Evolutionary conservation across 1,140 invertebrate genomes (phyloP), one percentile per base, ranked within the genome.

Genomic region (Hydropsyche tenuis): DNA sequence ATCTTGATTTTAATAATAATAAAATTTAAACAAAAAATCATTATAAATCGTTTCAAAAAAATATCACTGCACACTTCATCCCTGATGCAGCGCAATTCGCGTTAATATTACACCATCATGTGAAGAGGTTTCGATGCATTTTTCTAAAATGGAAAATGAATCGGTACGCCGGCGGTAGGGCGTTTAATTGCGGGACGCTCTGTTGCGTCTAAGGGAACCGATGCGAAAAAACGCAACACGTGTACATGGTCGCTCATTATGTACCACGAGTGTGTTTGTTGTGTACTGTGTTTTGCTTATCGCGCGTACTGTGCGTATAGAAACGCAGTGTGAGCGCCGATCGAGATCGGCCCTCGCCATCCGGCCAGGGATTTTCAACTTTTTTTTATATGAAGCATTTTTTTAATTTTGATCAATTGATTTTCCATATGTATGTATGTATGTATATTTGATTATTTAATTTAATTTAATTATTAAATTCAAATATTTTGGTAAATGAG

Each of bases 161-260:
- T 45, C 43, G 43, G n/a, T n/a, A n/a, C 43, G 20, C 14, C 48
- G 48, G 20, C 30, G 30, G 30, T 37, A 37, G 30, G 30, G 30
- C 9, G 30, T 37, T 37, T 37, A 9, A 37, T 37, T 18, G 7
- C 37, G 16, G 1, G 20, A 43, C 37, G 37, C 66, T 53, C 23
- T 18, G 18, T 25, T 69, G 18, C 16, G 46, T 25, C n/a, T 14
- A 69, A 12, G 37, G 45, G 27, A 69, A 51, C n/a, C 46, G 66
- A 69, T 69, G 66, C 66, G 66, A 69, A 69, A 69, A 69, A 69
- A 69, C 25, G 45, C 66, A 69, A 69, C 66, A 69, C 45, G 66
- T 69, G 66, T 69, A 69, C 30, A 6, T 20, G 42, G 46, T 7
- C 20, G 63, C 20, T 43, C 63, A 65, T 65, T 65, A 65, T 27